These are phyloP conservation scores for Drosophila chauvacae DNA, from an alignment of 1,140 invertebrate species.

Conservation along the genomic window DNA sequence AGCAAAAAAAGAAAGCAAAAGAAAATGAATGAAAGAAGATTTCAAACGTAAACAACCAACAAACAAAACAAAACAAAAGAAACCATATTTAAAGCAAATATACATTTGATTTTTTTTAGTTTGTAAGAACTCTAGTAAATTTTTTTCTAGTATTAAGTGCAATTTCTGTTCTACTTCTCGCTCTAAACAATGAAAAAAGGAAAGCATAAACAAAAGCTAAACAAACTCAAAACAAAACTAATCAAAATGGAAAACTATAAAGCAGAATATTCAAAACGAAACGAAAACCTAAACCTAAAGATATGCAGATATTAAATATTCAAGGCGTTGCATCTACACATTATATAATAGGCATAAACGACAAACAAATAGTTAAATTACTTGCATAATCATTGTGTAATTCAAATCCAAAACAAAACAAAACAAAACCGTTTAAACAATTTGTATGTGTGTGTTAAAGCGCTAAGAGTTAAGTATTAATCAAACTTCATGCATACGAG, in stretches of 20 bases:
- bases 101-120: constrained; percentile 83
- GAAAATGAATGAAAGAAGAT: constrained; percentile 11
- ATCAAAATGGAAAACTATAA: constrained; percentile 63
- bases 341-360: constrained; percentile 49
- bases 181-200: constrained; percentile 64
- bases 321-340: constrained; percentile 73
- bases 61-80: constrained; percentile 44
- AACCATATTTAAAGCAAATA: constrained; percentile 78
- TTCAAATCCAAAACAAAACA: constrained; percentile 35
- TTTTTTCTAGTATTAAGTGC: constrained; percentile 81
- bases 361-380: constrained; percentile 72
- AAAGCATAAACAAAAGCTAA: constrained; percentile 55
- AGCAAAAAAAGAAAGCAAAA: constrained; percentile 35
- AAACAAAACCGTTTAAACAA: constrained; percentile 62
- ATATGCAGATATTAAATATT: constrained; percentile 71
- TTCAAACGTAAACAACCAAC: constrained; percentile 40
- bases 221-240: constrained; percentile 57
- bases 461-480: constrained; percentile 79
- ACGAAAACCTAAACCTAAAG: constrained; percentile 40
- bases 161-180: constrained; percentile 81
- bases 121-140: constrained; percentile 81
- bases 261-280: constrained; percentile 59
- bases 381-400: constrained; percentile 56
- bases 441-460: constrained; percentile 74
- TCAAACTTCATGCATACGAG: constrained; percentile 61